Conservation (phyloP, 1,140 invertebrate species). For the Lethrus apterus region DNA sequence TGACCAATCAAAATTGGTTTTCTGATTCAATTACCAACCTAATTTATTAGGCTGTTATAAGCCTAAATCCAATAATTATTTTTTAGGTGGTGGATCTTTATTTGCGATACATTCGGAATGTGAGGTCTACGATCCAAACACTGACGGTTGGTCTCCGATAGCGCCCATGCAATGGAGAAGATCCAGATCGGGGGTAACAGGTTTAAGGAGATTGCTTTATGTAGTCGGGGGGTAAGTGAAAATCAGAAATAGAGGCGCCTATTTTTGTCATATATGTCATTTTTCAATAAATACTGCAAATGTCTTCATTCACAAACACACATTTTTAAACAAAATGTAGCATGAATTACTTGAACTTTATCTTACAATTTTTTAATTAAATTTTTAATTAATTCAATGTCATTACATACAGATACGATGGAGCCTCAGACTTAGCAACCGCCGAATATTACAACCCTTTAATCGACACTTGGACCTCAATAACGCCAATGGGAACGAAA, state of each 20-base stretch:
- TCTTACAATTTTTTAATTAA: too few species aligned
- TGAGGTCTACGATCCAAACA: conserved; percentile 60
- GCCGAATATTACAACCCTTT: conserved; percentile 60
- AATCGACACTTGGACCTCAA: conserved; percentile 52
- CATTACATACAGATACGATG: conserved; percentile 51
- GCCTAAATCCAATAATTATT: not conserved
- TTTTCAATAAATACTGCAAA: too few species aligned
- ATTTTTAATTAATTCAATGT: not conserved
- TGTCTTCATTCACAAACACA: too few species aligned
- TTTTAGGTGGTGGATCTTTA: conserved; percentile 56
- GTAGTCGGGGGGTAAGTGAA: conserved; percentile 52
- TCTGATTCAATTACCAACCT: too few species aligned
- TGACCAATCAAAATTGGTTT: too few species aligned
- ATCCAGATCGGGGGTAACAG: conserved; percentile 56
- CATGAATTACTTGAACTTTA: too few species aligned
- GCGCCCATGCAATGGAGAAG: conserved; percentile 56
- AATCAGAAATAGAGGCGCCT: too few species aligned
- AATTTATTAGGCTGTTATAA: too few species aligned
- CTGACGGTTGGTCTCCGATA: conserved; percentile 55
- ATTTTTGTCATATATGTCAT: too few species aligned
- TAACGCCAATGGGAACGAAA: conserved; percentile 70
- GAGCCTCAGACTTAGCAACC: conserved; percentile 56
- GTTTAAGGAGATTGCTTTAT: conserved; percentile 52
- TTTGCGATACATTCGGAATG: conserved; percentile 68
- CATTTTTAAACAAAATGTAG: too few species aligned